Percentiles rank a stretch among this genome's conserved stretches.
Evolutionary conservation across 2,797 vertebrate species (phyloP).

Genomic region (Sebastes steindachneri): DNA sequence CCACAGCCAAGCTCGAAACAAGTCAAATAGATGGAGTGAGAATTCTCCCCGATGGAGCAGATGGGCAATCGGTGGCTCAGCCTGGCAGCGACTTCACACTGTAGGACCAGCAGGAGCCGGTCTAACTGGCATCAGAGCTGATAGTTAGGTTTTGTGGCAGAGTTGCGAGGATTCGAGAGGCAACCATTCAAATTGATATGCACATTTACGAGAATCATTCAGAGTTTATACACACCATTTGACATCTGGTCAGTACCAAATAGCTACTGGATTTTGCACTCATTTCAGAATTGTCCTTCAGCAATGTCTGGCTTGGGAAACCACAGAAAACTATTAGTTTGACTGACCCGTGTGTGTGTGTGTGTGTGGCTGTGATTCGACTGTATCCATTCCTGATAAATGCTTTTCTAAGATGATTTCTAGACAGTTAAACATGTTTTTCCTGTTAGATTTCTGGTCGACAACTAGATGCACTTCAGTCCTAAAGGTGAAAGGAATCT

Average conservation of each 20-base stretch:
- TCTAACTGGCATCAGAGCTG: constrained; percentile 63
- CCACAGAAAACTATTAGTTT: constrained; percentile 15
- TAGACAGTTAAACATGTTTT: not conserved
- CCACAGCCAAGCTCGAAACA: constrained; percentile 67
- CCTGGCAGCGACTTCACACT: constrained; percentile 77
- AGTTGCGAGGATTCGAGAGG: constrained; percentile 47
- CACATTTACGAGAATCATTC: constrained; percentile 60
- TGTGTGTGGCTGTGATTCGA: constrained; percentile 24
- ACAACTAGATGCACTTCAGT: not conserved
- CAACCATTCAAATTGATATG: constrained; percentile 55
- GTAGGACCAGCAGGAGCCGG: constrained; percentile 67
- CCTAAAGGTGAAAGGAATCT: not conserved
- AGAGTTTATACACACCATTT: constrained; percentile 61
- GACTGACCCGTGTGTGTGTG: constrained; percentile 6
- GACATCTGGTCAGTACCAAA: constrained; percentile 71
- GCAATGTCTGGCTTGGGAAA: constrained; percentile 29
- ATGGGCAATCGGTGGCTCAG: constrained; percentile 80
- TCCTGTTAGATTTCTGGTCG: not conserved
- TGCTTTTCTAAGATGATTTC: constrained; percentile 16
- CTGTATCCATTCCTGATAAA: not conserved
- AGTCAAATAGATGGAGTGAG: constrained; percentile 76
- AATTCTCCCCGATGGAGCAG: constrained; percentile 76
- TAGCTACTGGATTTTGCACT: constrained; percentile 37
- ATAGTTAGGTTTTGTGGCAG: constrained; percentile 64
- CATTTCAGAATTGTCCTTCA: constrained; percentile 56